Evolutionary conservation across 2,888 invertebrate species (phyloP).

Genomic region (Allygus modestus): DNA sequence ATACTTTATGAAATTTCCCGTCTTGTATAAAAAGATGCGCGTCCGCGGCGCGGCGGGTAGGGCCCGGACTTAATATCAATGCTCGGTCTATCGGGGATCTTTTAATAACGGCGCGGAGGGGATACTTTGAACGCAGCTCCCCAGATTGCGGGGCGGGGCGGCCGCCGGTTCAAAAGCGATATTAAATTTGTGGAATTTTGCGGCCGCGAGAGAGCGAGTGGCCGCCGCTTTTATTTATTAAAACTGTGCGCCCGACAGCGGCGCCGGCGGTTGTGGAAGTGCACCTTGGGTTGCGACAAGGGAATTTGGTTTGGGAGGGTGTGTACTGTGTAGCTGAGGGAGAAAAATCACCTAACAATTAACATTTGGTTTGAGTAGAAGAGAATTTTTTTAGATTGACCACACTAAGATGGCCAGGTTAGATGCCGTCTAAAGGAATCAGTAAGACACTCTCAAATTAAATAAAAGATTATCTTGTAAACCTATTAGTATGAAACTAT

Average conservation of each 20-base stretch:
- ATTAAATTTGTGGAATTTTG: conserved; percentile 69
- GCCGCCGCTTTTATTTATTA: conserved; percentile 44
- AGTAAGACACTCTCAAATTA: too few relatives aligned
- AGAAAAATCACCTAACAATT: too few relatives aligned
- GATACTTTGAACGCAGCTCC: conserved; percentile 60
- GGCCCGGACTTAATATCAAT: conserved; percentile 47
- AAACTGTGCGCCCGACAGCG: too few relatives aligned
- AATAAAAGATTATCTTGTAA: too few relatives aligned
- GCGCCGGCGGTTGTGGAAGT: background rate
- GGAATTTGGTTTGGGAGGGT: background rate
- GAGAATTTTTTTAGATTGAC: too few relatives aligned
- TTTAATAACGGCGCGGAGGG: conserved; percentile 58
- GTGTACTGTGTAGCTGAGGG: too few relatives aligned
- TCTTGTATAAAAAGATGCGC: conserved; percentile 59
- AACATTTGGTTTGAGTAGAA: too few relatives aligned
- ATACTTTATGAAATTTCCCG: conserved; percentile 57
- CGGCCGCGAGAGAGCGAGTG: conserved; percentile 45
- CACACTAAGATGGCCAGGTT: too few relatives aligned
- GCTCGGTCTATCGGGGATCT: conserved; percentile 61
- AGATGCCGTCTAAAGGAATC: too few relatives aligned
- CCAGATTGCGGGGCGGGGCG: conserved; percentile 39
- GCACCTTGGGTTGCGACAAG: background rate
- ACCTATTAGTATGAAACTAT: too few relatives aligned
- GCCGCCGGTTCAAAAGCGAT: conserved; percentile 64
- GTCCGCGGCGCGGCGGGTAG: conserved; percentile 1